Evolutionary conservation across 2,113 vertebrate genomes (phyloP).

Genomic region (Tetrao urogallus): DNA sequence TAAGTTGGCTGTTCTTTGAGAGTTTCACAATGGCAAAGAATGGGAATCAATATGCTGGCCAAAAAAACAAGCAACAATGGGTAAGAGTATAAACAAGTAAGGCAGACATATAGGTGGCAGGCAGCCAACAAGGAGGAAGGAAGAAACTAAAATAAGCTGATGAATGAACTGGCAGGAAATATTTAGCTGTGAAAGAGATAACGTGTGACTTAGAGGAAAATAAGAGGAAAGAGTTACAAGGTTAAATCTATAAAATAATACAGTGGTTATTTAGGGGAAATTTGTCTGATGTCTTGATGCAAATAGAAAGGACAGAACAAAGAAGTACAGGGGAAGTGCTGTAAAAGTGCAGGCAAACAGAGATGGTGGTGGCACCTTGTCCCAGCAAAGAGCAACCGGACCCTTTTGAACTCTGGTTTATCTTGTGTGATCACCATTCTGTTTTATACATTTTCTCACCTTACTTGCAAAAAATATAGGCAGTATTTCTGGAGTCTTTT

Average conservation of each 20-base stretch:
- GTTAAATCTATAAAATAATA: constrained; percentile 65
- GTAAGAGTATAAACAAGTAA: constrained; percentile 28
- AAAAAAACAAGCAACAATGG: constrained; percentile 60
- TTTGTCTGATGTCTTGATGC: constrained; percentile 15
- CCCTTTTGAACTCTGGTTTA: neutral
- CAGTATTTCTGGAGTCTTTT: neutral
- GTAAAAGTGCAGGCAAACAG: neutral
- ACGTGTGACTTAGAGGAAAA: constrained; percentile 50
- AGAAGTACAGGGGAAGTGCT: constrained; percentile 12
- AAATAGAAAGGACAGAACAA: constrained; percentile 28
- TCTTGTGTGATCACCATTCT: neutral
- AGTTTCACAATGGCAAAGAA: constrained; percentile 59
- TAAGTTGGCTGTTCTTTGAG: neutral
- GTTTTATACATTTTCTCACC: neutral
- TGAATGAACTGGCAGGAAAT: constrained; percentile 72
- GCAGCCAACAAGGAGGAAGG: constrained; percentile 63
- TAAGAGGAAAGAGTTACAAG: constrained; percentile 55
- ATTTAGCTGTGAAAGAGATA: constrained; percentile 63
- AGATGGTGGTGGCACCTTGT: neutral
- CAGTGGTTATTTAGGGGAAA: constrained; percentile 23
- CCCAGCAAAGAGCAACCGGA: neutral
- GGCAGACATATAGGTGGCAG: neutral
- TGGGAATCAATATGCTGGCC: constrained; percentile 10
- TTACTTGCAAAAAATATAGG: neutral
- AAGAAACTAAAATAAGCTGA: constrained; percentile 62